Evolutionary conservation across 2,888 invertebrate species (phyloP).

Genomic region (Dasysyrphus albostriatus): DNA sequence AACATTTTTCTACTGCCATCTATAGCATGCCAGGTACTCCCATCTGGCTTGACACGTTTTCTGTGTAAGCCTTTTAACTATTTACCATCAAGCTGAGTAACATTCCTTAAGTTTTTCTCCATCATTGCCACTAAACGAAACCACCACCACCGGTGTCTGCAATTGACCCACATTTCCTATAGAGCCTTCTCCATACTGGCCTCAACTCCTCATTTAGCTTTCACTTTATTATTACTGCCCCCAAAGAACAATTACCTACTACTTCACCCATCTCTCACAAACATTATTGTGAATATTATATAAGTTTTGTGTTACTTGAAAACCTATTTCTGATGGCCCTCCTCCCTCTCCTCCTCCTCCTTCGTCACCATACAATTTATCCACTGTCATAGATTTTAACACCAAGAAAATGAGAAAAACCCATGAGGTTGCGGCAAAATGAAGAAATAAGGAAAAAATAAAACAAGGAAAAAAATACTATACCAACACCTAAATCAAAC

Average conservation of each 20-base stretch:
- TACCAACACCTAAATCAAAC: slow-evolving; percentile 25
- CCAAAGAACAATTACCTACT: slow-evolving; percentile 2
- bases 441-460: slow-evolving; percentile 6
- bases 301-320: slow-evolving; percentile 5
- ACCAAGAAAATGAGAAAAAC: slow-evolving; percentile 48
- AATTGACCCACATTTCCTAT: slow-evolving; percentile 61
- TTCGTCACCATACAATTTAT: slow-evolving; percentile 26
- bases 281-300: slow-evolving; percentile 54
- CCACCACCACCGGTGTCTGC: slow-evolving; percentile 17
- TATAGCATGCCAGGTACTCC: background rate
- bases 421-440: background rate
- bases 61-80: slow-evolving; percentile 19
- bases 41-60: slow-evolving; percentile 21
- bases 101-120: slow-evolving; percentile 17
- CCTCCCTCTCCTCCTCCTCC: too few relatives aligned
- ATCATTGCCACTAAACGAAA: background rate
- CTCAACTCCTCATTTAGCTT: background rate
- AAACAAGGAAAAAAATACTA: background rate
- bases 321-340: background rate
- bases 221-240: slow-evolving; percentile 14
- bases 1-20: background rate
- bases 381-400: slow-evolving; percentile 58
- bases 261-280: background rate
- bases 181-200: background rate
- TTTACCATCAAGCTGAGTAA: slow-evolving; percentile 13